These are phyloP conservation scores for Ancistrus triradiatus DNA, from an alignment of 2,113 vertebrate genomes.

Conservation along the genomic window DNA sequence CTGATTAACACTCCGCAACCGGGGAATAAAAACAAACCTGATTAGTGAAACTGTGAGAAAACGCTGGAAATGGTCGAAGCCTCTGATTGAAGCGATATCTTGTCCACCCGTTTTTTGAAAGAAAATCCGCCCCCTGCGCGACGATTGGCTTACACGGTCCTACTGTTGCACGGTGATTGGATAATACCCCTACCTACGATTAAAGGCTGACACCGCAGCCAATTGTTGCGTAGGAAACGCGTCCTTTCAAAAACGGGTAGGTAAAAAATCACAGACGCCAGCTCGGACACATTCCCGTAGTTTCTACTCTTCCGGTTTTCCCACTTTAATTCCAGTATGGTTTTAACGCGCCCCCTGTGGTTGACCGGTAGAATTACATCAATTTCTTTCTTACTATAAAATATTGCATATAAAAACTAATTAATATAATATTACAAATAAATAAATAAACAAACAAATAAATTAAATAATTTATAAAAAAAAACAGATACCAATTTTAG, in stretches of 20 bases:
- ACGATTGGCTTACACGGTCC: neutral
- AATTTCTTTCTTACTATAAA: too few species aligned
- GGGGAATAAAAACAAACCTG: neutral
- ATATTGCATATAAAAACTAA: too few species aligned
- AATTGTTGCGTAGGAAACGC: neutral
- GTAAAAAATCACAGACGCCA: neutral
- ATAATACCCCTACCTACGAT: neutral
- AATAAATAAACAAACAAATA: too few species aligned
- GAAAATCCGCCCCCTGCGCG: neutral
- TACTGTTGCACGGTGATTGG: neutral
- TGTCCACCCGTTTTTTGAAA: neutral
- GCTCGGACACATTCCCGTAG: conserved; percentile 20
- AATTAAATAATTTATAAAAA: too few species aligned
- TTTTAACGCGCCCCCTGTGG: conserved; percentile 16
- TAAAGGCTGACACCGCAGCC: neutral
- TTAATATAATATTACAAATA: too few species aligned
- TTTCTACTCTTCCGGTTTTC: conserved; percentile 67
- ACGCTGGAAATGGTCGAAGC: conserved; percentile 23
- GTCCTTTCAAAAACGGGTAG: neutral
- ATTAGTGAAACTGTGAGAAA: neutral
- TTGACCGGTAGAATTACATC: too few species aligned
- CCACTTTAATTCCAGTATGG: conserved; percentile 61
- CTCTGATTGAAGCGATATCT: neutral
- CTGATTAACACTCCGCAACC: neutral
- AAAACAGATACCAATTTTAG: too few species aligned